These are phyloP conservation scores for Thaumetopoea pityocampa DNA, from an alignment of 1,140 invertebrate genomes.

Conservation along the genomic window DNA sequence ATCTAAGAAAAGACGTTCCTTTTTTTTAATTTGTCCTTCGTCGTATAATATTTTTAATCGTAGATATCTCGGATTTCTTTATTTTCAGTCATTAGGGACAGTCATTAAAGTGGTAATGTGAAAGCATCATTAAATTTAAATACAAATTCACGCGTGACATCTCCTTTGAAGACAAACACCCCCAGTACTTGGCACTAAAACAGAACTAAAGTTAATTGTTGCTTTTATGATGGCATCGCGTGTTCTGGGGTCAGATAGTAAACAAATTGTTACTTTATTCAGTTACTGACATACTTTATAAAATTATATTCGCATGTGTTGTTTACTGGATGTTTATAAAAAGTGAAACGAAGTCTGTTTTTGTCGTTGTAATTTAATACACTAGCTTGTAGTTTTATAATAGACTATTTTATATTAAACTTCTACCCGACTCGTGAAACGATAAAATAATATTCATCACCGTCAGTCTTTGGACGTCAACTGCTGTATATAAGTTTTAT, in stretches of 20 bases:
- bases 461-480: no score
- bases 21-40: slow-evolving; percentile 24
- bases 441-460: no score
- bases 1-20: slow-evolving; percentile 39
- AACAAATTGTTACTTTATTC: slow-evolving; percentile 39
- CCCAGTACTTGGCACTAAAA: slow-evolving; percentile 45
- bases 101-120: slow-evolving; percentile 31
- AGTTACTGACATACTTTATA: slow-evolving; percentile 19
- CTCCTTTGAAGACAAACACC: slow-evolving; percentile 51
- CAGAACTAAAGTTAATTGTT: slow-evolving; percentile 61
- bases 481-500: no score
- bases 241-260: slow-evolving; percentile 43
- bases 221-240: slow-evolving; percentile 61
- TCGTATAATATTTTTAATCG: slow-evolving; percentile 11
- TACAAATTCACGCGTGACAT: slow-evolving; percentile 36
- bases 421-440: no score
- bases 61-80: slow-evolving; percentile 28
- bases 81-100: slow-evolving; percentile 22
- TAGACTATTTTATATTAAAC: no score
- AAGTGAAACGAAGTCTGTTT: no score
- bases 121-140: slow-evolving; percentile 35
- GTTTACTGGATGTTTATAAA: no score
- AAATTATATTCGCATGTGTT: slow-evolving; percentile 21
- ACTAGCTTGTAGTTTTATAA: no score
- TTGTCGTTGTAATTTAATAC: no score